Evolutionary conservation across 2,797 vertebrate species (phyloP).

Genomic region (Rhynchotus rufescens): DNA sequence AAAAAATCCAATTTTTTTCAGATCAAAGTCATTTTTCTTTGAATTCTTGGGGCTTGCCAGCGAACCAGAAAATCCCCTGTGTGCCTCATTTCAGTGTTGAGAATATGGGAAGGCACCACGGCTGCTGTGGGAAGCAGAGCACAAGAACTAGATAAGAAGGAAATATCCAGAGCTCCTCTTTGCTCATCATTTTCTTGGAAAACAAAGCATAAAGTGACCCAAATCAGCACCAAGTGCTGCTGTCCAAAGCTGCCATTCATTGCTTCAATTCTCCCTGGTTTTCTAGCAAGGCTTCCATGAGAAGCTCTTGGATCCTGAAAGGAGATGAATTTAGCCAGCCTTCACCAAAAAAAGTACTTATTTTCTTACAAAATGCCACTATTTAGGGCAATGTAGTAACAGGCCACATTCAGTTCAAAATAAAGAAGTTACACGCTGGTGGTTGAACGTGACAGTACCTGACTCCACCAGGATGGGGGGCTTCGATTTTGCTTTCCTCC

Average conservation of each 20-base stretch:
- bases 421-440: no score
- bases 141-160: neutral
- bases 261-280: neutral
- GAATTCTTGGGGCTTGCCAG: neutral
- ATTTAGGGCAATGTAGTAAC: no score
- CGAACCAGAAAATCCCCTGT: neutral
- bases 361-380: no score
- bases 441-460: no score
- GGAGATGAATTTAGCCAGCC: neutral
- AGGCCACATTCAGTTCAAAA: no score
- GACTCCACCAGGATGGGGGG: no score
- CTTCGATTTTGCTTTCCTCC: neutral
- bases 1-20: neutral
- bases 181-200: neutral
- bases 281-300: neutral
- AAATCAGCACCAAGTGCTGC: neutral
- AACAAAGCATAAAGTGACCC: neutral
- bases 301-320: neutral
- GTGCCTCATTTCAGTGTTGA: fast-evolving
- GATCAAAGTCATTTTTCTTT: neutral
- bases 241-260: neutral
- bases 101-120: fast-evolving
- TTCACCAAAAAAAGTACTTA: neutral
- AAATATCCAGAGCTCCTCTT: neutral
- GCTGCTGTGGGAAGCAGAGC: neutral